These are phyloP conservation scores for Notospermus geniculatus DNA, from an alignment of 1,140 invertebrate species.

Conservation along the genomic window DNA sequence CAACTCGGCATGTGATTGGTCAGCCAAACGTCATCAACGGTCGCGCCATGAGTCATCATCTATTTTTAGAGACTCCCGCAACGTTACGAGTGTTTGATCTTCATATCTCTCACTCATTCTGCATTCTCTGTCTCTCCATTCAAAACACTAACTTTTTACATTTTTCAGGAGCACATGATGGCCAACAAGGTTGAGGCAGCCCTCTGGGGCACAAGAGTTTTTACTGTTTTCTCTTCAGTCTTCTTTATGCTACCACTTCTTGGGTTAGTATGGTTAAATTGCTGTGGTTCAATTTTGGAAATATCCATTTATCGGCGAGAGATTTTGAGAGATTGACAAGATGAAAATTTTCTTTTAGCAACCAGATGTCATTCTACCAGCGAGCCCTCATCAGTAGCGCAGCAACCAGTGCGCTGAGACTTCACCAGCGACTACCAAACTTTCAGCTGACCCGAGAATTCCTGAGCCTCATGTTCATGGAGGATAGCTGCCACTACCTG, in stretches of 20 bases:
- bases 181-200: constrained; percentile 81
- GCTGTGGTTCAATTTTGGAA: neutral
- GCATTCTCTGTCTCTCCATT: no score
- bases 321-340: neutral
- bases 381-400: constrained; percentile 88
- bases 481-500: constrained; percentile 96
- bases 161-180: constrained; percentile 63
- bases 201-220: constrained; percentile 77
- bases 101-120: no score
- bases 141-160: neutral
- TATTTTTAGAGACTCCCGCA: no score
- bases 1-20: no score
- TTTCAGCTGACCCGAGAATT: constrained; percentile 81
- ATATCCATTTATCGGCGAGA: neutral
- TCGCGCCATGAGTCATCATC: no score
- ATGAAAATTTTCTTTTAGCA: no score
- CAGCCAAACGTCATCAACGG: no score
- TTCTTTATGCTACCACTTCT: constrained; percentile 84
- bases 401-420: constrained; percentile 85
- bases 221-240: constrained; percentile 78
- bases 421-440: constrained; percentile 85
- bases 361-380: constrained; percentile 74
- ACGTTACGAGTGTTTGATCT: no score
- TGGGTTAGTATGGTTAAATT: constrained; percentile 65
- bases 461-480: constrained; percentile 72